phyloP scores from a whole-genome alignment of 2,113 vertebrate species.

The Heterocephalus glaber region DNA sequence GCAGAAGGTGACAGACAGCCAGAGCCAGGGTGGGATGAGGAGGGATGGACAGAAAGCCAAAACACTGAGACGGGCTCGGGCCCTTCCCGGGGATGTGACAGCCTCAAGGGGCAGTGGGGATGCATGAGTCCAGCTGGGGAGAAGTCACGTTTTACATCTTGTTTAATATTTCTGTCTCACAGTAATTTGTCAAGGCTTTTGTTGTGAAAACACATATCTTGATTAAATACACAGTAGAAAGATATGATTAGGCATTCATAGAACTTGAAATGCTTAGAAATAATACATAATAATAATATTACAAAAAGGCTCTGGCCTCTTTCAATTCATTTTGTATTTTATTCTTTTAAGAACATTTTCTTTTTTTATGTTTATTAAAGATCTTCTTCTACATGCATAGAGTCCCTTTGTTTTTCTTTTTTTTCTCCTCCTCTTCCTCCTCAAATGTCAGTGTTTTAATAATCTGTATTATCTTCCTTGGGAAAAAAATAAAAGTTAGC shows the following conservation, averaged over 20 bases:
- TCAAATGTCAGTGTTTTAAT: background rate
- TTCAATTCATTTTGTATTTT: conserved; percentile 45
- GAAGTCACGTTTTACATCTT: background rate
- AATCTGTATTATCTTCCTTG: background rate
- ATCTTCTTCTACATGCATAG: background rate
- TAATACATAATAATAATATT: conserved; percentile 9
- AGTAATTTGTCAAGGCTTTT: conserved; percentile 27
- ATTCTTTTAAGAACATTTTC: background rate
- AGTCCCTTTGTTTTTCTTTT: background rate
- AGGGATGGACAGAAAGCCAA: background rate
- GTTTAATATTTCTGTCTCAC: background rate
- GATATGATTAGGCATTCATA: background rate
- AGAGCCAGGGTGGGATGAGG: background rate
- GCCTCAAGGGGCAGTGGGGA: no score
- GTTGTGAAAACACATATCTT: conserved; percentile 42
- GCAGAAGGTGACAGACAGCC: background rate
- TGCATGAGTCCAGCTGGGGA: background rate
- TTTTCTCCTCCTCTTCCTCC: background rate
- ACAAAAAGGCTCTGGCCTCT: background rate
- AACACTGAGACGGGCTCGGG: fast-evolving
- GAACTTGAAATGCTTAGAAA: conserved; percentile 37
- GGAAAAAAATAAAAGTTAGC: background rate
- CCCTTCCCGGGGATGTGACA: background rate
- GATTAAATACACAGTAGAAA: background rate
- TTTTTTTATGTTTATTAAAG: background rate